Evolutionary conservation across 2,113 vertebrate species (phyloP).

Genomic region (Tricholaema leucomelas): DNA sequence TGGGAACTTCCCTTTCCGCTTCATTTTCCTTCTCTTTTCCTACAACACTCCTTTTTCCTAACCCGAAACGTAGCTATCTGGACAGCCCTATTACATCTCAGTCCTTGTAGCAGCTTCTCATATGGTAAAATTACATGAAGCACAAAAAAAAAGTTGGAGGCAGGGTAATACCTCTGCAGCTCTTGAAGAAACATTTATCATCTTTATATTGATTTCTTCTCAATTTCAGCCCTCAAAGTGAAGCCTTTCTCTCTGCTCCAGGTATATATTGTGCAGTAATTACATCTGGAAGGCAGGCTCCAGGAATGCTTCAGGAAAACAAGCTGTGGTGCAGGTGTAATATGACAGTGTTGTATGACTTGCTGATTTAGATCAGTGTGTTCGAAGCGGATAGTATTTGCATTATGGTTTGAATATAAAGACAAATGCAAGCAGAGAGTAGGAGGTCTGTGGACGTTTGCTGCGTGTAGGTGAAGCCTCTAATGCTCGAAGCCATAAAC

Average conservation of each 20-base stretch:
- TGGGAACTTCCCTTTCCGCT: neutral
- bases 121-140: neutral
- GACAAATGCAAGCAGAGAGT: neutral
- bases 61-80: neutral
- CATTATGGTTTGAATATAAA: neutral
- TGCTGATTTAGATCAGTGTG: slow-evolving; percentile 32
- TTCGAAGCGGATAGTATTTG: slow-evolving; percentile 9
- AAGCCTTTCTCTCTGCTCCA: slow-evolving; percentile 66
- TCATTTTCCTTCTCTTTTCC: rapidly evolving
- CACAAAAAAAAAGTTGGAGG: slow-evolving; percentile 16
- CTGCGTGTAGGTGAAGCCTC: neutral
- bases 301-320: slow-evolving; percentile 58
- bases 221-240: slow-evolving; percentile 59
- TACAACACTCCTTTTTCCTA: neutral
- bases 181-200: slow-evolving; percentile 69
- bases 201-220: slow-evolving; percentile 76
- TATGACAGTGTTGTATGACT: slow-evolving; percentile 44
- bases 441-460: neutral
- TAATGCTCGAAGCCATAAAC: neutral
- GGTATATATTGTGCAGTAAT: slow-evolving; percentile 72
- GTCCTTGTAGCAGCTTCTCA: slow-evolving; percentile 11
- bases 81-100: neutral
- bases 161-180: slow-evolving; percentile 47
- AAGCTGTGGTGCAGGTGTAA: slow-evolving; percentile 66
- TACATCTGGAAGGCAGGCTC: slow-evolving; percentile 68